Conservation (phyloP, 2,113 vertebrate species). For the Atrichornis clamosus region DNA sequence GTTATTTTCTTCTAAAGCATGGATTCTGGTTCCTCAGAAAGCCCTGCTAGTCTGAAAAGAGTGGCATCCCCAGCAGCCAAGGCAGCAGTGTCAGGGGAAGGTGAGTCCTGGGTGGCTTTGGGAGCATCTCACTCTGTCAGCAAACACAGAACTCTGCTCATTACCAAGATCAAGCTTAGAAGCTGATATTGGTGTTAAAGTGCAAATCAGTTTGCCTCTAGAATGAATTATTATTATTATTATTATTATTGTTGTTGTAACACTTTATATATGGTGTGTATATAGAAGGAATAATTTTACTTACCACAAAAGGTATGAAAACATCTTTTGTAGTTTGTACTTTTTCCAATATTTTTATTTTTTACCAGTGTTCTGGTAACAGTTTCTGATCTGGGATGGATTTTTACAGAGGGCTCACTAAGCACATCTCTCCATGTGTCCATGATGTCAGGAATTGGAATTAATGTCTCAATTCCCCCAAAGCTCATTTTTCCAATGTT, state of each 20-base stretch:
- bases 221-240: background rate
- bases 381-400: background rate
- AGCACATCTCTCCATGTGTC: background rate
- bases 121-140: background rate
- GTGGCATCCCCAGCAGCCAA: constrained; percentile 89
- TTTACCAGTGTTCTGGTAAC: background rate
- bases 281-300: background rate
- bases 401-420: background rate
- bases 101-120: constrained; percentile 66
- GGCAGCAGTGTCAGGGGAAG: constrained; percentile 84
- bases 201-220: background rate
- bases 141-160: background rate
- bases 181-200: background rate
- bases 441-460: background rate
- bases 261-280: background rate
- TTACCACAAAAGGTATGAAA: background rate
- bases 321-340: background rate
- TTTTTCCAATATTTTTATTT: background rate
- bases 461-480: background rate
- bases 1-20: constrained; percentile 73
- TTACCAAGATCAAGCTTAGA: background rate
- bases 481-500: background rate
- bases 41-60: constrained; percentile 89
- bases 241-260: background rate
- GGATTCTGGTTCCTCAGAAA: constrained; percentile 89